Conservation (phyloP, 2,888 invertebrate species). For the Phragmatobia fuliginosa region DNA sequence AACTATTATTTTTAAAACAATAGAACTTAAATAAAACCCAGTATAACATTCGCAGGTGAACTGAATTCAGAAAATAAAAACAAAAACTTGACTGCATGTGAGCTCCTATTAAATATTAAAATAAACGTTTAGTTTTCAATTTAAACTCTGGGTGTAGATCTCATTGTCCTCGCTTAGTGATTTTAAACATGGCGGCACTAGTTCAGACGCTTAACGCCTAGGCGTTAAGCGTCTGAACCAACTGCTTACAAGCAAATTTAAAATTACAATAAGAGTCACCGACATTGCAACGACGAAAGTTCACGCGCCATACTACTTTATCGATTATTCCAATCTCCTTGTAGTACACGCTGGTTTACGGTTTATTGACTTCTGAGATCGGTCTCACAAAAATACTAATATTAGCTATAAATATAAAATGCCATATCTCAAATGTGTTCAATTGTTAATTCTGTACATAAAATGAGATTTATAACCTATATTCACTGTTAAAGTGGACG, state of each 20-base stretch:
- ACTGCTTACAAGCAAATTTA: conserved; percentile 75
- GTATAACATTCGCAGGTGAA: not conserved
- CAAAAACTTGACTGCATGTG: not conserved
- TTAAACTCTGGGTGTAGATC: conserved; percentile 33
- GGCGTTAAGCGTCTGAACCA: conserved; percentile 51
- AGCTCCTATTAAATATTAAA: conserved; percentile 18
- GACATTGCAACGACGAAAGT: conserved; percentile 74
- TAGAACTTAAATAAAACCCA: not conserved
- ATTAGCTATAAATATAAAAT: conserved; percentile 45
- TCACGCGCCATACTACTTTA: conserved; percentile 74
- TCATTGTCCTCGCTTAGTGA: conserved; percentile 38
- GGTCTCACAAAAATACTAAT: conserved; percentile 28
- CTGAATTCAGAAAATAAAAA: not conserved
- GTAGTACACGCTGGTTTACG: conserved; percentile 41
- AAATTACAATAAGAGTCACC: conserved; percentile 82
- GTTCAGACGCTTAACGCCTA: no score
- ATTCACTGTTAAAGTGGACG: conserved; percentile 28
- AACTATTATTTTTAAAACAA: not conserved
- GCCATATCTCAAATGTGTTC: conserved; percentile 40
- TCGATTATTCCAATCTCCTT: conserved; percentile 72
- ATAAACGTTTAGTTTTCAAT: conserved; percentile 33
- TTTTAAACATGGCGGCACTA: conserved; percentile 54
- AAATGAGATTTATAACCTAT: conserved; percentile 47
- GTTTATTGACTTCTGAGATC: conserved; percentile 44
- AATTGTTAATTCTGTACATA: conserved; percentile 44